Evolutionary conservation across 2,113 vertebrate genomes (phyloP).

Genomic region (Podarcis raffonei): DNA sequence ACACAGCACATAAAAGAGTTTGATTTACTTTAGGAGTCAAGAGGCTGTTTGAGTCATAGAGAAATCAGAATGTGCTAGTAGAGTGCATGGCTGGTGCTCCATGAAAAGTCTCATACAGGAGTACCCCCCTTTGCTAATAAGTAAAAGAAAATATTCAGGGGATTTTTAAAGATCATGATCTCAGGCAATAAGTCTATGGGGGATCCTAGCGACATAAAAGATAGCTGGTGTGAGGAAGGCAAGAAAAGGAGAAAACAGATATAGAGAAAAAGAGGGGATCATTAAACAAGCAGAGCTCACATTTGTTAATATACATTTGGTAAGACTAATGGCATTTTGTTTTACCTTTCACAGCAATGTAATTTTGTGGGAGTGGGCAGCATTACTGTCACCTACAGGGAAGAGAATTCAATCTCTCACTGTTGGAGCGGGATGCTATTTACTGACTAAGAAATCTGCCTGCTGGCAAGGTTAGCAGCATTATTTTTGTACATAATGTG

Average conservation of each 20-base stretch:
- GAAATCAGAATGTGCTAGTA: not conserved
- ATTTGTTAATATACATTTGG: not conserved
- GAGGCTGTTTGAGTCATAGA: not conserved
- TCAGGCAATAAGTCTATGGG: not conserved
- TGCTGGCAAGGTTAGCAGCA: conserved; percentile 56
- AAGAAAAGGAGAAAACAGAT: not conserved
- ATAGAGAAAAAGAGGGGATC: not conserved
- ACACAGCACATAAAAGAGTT: not conserved
- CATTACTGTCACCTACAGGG: conserved; percentile 37
- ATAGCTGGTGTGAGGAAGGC: not conserved
- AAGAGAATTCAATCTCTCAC: conserved; percentile 47
- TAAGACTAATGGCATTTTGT: conserved; percentile 22
- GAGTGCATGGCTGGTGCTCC: not conserved
- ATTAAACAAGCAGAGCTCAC: not conserved
- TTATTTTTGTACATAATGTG: conserved; percentile 52
- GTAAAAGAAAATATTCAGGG: not conserved
- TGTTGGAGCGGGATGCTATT: conserved; percentile 33
- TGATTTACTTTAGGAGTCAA: conserved; percentile 21
- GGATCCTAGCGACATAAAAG: not conserved
- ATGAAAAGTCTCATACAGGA: not conserved
- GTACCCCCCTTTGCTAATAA: not conserved
- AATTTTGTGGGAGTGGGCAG: conserved; percentile 36
- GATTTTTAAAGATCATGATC: not conserved
- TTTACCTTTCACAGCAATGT: conserved; percentile 9
- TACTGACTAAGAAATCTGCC: conserved; percentile 30